These are phyloP conservation scores for Crotalus viridis DNA, from an alignment of 2,113 vertebrate species.

Conservation along the genomic window DNA sequence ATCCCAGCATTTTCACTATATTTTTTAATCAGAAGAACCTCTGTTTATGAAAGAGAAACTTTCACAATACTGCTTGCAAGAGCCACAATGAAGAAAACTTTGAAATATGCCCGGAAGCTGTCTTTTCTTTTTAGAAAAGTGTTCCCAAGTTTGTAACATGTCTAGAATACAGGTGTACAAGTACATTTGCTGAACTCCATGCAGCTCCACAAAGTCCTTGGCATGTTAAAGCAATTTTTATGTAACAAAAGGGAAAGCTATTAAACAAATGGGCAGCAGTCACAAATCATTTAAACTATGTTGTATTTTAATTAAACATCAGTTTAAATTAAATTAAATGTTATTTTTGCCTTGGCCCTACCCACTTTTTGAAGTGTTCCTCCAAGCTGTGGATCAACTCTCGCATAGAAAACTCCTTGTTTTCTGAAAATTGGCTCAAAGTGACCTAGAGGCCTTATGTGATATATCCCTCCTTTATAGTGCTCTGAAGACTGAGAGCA, in stretches of 20 bases:
- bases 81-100: not conserved
- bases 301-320: not conserved
- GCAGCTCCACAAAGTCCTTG: not conserved
- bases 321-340: not conserved
- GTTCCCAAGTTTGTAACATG: not conserved
- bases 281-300: not conserved
- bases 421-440: not conserved
- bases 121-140: not conserved
- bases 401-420: not conserved
- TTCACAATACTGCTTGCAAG: not conserved
- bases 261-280: not conserved
- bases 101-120: not conserved
- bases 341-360: not conserved
- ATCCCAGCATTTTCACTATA: rapidly evolving
- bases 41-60: not conserved
- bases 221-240: not conserved
- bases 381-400: not conserved
- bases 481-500: not conserved
- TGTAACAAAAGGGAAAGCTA: not conserved
- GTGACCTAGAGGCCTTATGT: not conserved
- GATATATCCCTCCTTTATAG: not conserved
- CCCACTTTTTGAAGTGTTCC: not conserved
- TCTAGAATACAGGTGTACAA: not conserved
- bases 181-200: not conserved
- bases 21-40: not conserved